Evolutionary conservation across 2,888 invertebrate species (phyloP).

Genomic region (Nephrotoma appendiculata): DNA sequence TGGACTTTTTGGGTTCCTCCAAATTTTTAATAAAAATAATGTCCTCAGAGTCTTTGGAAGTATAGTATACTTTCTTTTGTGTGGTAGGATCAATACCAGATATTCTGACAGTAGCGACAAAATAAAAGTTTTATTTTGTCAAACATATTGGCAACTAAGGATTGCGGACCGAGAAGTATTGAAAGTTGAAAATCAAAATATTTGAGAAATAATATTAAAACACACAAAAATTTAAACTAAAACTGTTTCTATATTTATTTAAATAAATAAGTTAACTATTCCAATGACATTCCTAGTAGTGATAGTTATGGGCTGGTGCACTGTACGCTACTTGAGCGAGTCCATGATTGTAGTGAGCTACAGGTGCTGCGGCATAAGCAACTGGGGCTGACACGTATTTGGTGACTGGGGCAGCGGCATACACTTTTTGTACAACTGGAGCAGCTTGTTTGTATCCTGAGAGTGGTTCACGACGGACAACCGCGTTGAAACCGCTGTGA

Average conservation of each 20-base stretch:
- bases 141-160: no score
- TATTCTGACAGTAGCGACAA: no score
- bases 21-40: no score
- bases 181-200: no score
- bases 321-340: slow-evolving; percentile 19
- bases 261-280: background rate
- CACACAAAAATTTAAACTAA: no score
- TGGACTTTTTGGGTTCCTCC: no score
- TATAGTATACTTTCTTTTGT: no score
- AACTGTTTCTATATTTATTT: background rate
- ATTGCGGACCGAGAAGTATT: no score
- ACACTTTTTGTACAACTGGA: slow-evolving; percentile 18
- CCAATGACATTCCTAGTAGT: background rate
- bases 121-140: no score
- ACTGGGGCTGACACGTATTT: slow-evolving; percentile 14
- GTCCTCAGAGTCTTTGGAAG: no score
- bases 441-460: slow-evolving; percentile 6
- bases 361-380: slow-evolving; percentile 6
- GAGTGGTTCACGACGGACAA: slow-evolving; percentile 35
- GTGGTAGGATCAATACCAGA: no score
- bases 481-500: slow-evolving; percentile 38
- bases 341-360: slow-evolving; percentile 15
- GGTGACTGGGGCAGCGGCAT: slow-evolving; percentile 2
- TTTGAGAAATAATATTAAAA: no score
- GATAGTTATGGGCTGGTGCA: slow-evolving; percentile 15